Evolutionary conservation across 2,113 vertebrate genomes (phyloP), one percentile per base, ranked within the genome.

Genomic region (Megaceryle maxima): DNA sequence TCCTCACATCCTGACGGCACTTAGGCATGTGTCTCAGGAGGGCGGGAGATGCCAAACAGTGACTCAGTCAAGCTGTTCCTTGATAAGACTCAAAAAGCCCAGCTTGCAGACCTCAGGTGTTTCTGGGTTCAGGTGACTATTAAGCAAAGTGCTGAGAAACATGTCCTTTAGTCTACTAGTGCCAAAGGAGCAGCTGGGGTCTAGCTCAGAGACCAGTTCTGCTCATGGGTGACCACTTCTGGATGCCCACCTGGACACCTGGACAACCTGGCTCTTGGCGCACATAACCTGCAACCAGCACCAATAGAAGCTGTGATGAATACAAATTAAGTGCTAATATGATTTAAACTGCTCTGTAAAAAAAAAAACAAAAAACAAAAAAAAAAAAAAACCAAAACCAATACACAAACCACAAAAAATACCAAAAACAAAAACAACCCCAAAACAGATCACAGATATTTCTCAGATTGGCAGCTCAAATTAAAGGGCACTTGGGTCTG

Each of bases 271-370:
- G 5, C 8, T 41, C n/a, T 46, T 2, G 1, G 16, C 11, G 59
- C 13, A 19, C 7, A 0, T 15, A 13, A 44, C 17, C 26, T 67
- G 37, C 35, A 76, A 77, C 13, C 43, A 73, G 8, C 5, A 19
- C 2, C 43, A 59, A 41, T 6, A 75, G 48, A 48, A 46, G 44
- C 5, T 1, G 1, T 10, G 16, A 39, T 35, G 48, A 2, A 1
- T 11, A 67, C 17, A 70, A 48, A 66, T 41, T 17, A 64, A 41
- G 11, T 16, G 6, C 13, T 16, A 59, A 14, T 37, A 55, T 18
- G 21, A 60, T 39, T 67, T 24, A 53, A 92, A 44, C 5, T 50
- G 16, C 20, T 55, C 16, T 35, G 18, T 62, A 63, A n/a, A 83
- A 63, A 78, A 24, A 83, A 63, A 78, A 24, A 16, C n/a, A 37